Conservation (phyloP, 2,888 invertebrate genomes). For the Drosophila pegasa region DNA sequence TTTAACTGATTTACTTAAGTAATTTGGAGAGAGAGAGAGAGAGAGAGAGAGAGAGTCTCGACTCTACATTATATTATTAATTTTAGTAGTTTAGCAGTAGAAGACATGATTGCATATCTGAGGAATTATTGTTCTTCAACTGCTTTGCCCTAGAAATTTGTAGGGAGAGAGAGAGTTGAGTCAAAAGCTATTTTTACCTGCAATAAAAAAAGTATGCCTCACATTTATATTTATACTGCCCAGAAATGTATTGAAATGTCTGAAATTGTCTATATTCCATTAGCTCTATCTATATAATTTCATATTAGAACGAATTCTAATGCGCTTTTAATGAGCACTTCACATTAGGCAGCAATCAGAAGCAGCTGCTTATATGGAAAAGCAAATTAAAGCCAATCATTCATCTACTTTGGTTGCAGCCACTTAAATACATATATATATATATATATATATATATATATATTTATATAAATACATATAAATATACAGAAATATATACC, state of each 20-base stretch:
- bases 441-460: not conserved
- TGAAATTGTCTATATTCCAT: not conserved
- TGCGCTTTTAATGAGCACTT: slow-evolving; percentile 14
- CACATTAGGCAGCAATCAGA: not conserved
- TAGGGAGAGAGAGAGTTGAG: no score
- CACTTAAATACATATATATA: not conserved
- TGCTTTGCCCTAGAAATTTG: no score
- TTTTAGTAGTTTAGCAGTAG: no score
- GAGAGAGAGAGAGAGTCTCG: no score
- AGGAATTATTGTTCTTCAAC: not conserved
- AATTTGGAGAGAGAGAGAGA: not conserved
- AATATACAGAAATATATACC: not conserved
- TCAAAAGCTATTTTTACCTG: not conserved
- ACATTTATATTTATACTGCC: not conserved
- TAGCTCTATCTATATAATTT: not conserved
- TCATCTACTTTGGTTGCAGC: not conserved
- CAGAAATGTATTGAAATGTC: not conserved
- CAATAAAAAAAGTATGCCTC: not conserved
- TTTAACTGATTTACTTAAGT: not conserved
- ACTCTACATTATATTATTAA: no score
- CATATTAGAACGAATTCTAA: not conserved
- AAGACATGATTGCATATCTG: no score
- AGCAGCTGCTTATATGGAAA: not conserved
- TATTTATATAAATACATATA: not conserved
- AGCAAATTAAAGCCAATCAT: not conserved